Conservation (phyloP, 53 echinoderm and acorn worm species). For the Apostichopus leukothele region DNA sequence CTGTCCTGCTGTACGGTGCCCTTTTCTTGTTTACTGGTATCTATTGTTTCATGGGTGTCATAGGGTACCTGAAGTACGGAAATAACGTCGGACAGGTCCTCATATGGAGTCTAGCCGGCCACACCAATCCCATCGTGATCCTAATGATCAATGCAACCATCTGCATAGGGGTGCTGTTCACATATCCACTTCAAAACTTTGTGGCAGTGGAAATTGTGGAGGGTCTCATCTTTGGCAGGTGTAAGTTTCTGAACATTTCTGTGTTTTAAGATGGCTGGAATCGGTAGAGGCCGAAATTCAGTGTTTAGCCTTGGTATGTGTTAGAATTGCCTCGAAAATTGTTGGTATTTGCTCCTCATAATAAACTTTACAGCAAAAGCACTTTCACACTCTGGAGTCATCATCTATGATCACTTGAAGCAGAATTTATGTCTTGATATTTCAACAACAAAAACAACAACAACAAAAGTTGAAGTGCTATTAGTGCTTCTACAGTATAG, state of each 20-base stretch:
- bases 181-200: constrained; percentile 84
- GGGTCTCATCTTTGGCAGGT: constrained; percentile 64
- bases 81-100: constrained; percentile 69
- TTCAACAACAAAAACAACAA: too few species aligned
- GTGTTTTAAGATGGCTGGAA: too few species aligned
- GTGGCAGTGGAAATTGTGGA: constrained; percentile 83
- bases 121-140: constrained; percentile 43
- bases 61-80: constrained; percentile 85
- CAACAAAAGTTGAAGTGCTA: too few species aligned
- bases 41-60: constrained; percentile 74
- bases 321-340: too few species aligned
- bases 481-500: too few species aligned
- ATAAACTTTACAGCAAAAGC: too few species aligned
- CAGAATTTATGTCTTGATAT: too few species aligned
- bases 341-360: too few species aligned
- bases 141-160: constrained; percentile 55
- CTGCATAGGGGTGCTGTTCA: constrained; percentile 80
- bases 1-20: constrained; percentile 73
- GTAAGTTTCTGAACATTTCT: constrained; percentile 42
- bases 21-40: constrained; percentile 73
- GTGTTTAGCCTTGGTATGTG: too few species aligned
- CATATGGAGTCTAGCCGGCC: constrained; percentile 71
- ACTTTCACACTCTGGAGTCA: too few species aligned
- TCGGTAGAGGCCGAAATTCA: too few species aligned
- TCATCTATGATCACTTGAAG: too few species aligned